phyloP scores from a whole-genome alignment of 2,888 invertebrate genomes.

The Ferrisia virgata region DNA sequence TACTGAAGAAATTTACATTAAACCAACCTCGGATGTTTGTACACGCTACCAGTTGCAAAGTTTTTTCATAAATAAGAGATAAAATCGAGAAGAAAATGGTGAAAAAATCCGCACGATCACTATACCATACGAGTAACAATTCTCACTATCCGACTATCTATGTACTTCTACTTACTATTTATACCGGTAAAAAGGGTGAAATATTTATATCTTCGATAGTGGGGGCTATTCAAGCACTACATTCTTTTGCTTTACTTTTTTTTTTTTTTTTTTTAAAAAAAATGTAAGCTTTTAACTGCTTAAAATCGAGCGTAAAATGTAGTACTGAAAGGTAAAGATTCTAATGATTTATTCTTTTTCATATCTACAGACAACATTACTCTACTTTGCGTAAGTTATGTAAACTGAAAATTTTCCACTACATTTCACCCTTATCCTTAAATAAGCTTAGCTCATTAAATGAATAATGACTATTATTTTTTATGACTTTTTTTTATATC shows the following conservation, averaged over 20 bases:
- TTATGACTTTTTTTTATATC: neutral
- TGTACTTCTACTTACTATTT: neutral
- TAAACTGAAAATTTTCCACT: constrained; percentile 30
- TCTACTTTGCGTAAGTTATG: neutral
- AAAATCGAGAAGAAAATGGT: neutral
- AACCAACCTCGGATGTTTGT: neutral
- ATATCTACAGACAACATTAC: constrained; percentile 11
- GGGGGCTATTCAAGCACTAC: neutral
- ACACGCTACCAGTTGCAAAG: neutral
- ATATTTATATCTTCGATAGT: neutral
- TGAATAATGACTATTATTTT: constrained; percentile 26
- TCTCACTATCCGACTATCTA: neutral
- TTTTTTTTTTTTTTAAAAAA: neutral
- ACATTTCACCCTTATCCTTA: constrained; percentile 14
- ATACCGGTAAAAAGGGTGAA: neutral
- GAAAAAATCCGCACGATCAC: neutral
- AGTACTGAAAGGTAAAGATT: constrained; percentile 22
- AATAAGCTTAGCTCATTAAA: constrained; percentile 18
- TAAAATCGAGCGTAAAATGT: constrained; percentile 32
- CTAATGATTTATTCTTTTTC: constrained; percentile 32
- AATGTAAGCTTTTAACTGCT: constrained; percentile 5
- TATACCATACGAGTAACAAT: neutral
- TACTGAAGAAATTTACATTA: neutral
- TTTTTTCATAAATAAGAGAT: neutral
- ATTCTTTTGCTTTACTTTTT: neutral